Evolutionary conservation across 2,797 vertebrate genomes (phyloP).

Genomic region (Balearica regulorum): DNA sequence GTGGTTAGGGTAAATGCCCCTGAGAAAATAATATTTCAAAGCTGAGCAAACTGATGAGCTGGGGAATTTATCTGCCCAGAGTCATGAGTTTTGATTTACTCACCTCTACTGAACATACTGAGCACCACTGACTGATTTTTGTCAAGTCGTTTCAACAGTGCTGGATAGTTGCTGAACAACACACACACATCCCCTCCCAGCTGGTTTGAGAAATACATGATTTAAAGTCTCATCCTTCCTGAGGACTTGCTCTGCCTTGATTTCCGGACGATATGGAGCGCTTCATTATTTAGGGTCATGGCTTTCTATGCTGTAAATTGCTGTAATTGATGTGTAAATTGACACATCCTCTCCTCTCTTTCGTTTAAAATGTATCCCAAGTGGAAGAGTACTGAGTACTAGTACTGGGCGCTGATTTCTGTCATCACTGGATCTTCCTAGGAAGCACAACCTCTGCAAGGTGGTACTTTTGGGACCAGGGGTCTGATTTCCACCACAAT

Average conservation of each 20-base stretch:
- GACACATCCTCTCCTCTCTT: not conserved
- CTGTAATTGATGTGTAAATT: too few relatives aligned
- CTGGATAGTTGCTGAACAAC: not conserved
- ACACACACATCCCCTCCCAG: not conserved
- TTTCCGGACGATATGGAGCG: fast-evolving
- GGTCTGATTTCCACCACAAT: not conserved
- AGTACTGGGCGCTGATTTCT: not conserved
- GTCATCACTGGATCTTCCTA: not conserved
- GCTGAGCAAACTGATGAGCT: not conserved
- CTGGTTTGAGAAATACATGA: not conserved
- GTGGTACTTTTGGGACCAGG: not conserved
- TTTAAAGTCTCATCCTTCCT: not conserved
- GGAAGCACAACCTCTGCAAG: not conserved
- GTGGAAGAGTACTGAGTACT: not conserved
- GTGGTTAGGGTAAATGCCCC: not conserved
- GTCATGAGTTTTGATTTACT: constrained; percentile 9
- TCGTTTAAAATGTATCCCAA: not conserved
- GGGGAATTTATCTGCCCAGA: not conserved
- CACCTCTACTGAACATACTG: not conserved
- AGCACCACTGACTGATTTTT: not conserved
- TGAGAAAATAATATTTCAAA: not conserved
- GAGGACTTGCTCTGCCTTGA: not conserved
- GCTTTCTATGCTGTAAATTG: not conserved
- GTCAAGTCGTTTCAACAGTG: not conserved
- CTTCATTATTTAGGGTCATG: not conserved